phyloP scores from a whole-genome alignment of 2,888 invertebrate genomes.

The Lithophane socia region DNA sequence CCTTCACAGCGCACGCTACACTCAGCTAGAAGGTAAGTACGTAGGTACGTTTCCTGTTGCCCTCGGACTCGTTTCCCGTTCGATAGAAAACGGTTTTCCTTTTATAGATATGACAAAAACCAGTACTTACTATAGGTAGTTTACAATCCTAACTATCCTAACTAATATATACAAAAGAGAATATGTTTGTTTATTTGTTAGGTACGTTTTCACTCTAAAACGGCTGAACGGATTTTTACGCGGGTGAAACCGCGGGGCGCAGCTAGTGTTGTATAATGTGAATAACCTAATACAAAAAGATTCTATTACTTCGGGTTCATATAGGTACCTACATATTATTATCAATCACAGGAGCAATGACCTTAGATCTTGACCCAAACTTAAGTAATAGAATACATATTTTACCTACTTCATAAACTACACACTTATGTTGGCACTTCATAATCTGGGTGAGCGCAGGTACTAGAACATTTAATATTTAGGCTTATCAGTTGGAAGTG shows the following conservation, averaged over 20 bases:
- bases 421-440: conserved; percentile 27
- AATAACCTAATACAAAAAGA: not conserved
- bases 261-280: not conserved
- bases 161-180: too few species aligned
- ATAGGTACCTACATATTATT: not conserved
- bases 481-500: conserved; percentile 58
- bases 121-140: not conserved
- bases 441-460: conserved; percentile 37
- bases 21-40: not conserved
- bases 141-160: too few species aligned
- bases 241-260: too few species aligned
- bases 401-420: not conserved
- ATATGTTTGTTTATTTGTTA: too few species aligned
- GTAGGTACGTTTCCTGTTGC: not conserved
- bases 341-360: not conserved
- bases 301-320: not conserved
- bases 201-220: too few species aligned
- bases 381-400: not conserved
- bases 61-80: conserved; percentile 14
- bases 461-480: conserved; percentile 42
- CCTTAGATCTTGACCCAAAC: not conserved
- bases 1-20: conserved; percentile 1
- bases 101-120: not conserved
- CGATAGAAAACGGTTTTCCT: conserved; percentile 7
- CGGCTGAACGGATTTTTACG: too few species aligned